A percentile compares a stretch with the other conserved stretches of the same genome.
Evolutionary conservation across 2,888 invertebrate genomes (phyloP).

Genomic region (Aspidiotus destructor): DNA sequence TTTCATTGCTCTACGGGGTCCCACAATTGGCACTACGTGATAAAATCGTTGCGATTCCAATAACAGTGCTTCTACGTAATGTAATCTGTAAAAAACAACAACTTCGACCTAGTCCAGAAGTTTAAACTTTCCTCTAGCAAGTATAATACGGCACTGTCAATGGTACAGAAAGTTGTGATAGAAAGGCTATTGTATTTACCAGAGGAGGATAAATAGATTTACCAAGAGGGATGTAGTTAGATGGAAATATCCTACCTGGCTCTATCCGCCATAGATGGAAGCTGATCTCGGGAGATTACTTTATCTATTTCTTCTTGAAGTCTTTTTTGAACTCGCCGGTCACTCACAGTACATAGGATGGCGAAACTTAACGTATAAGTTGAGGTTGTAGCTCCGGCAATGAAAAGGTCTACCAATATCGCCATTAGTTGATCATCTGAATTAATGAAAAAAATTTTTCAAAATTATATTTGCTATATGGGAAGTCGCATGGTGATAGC

Average conservation of each 20-base stretch:
- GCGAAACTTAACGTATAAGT: slow-evolving; percentile 53
- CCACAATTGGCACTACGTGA: slow-evolving; percentile 45
- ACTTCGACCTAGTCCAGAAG: no score
- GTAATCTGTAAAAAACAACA: slow-evolving; percentile 44
- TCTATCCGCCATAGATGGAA: slow-evolving; percentile 46
- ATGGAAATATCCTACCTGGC: slow-evolving; percentile 42
- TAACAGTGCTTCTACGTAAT: slow-evolving; percentile 49
- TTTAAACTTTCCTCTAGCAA: no score
- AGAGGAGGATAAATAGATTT: no score
- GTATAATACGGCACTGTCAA: no score
- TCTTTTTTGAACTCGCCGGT: slow-evolving; percentile 51
- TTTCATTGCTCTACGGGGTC: slow-evolving; percentile 47
- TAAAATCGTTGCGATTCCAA: slow-evolving; percentile 46
- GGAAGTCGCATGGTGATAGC: no score
- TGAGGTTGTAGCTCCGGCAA: slow-evolving; percentile 57
- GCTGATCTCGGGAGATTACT: slow-evolving; percentile 32
- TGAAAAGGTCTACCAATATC: slow-evolving; percentile 57
- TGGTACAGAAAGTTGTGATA: no score
- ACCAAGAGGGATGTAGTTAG: no score
- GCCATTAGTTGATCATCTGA: slow-evolving; percentile 55
- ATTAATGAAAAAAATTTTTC: no score
- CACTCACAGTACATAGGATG: slow-evolving; percentile 50
- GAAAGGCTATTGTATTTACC: no score
- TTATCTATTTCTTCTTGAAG: slow-evolving; percentile 42
- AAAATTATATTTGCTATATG: no score